Base-by-base conservation (phyloP, 1,140 invertebrate genomes). In the Caenorhabditis remanei region DNA sequence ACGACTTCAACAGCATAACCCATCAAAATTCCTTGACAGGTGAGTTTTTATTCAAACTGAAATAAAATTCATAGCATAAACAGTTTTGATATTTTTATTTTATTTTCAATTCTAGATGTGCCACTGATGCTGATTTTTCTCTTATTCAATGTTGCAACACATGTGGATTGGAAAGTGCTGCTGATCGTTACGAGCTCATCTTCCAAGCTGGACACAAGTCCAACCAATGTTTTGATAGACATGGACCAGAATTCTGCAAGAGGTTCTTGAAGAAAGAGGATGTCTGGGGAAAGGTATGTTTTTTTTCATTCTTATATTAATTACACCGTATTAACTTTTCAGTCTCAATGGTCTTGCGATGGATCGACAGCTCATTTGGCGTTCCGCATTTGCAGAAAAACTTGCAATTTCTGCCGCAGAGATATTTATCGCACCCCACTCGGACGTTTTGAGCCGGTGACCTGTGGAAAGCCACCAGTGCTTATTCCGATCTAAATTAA, bases 71-170 rank as follows among this genome's bases (percentile, higher is more conserved):
- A n/a, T 21, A 24, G 0, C 32, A 48, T 32, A 79, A 1, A 41
- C 4, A 21, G 9, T 53, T 24, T 67, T 40, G 0, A 16, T 14
- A 24, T 75, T 13, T 40, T 13, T 0, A 0, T 55, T 11, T 16
- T 75, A 32, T 2, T 32, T 1, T 2, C 0, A 32, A 32, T 32
- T 87, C 65, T 19, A 87, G 88, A 82, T 89, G 88, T 40, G 53
- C 85, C 13, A 41, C 53, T 14, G 88, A 89, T 40, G 86, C 86
- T 40, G 88, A 89, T 63, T 89, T 89, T 61, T 89, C 88, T 19
- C 82, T 89, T 50, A 88, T 89, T 43, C 88, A 89, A 71, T 89
- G 88, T 53, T 89, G 88, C 61, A 79, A 85, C 84, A 88, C 87
- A 9, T 89, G 88, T 67, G 88, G 88, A 85, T 43, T 88, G 32